These are phyloP conservation scores for Chelidonichthys spinosus DNA, from an alignment of 2,797 vertebrate genomes.

Conservation along the genomic window DNA sequence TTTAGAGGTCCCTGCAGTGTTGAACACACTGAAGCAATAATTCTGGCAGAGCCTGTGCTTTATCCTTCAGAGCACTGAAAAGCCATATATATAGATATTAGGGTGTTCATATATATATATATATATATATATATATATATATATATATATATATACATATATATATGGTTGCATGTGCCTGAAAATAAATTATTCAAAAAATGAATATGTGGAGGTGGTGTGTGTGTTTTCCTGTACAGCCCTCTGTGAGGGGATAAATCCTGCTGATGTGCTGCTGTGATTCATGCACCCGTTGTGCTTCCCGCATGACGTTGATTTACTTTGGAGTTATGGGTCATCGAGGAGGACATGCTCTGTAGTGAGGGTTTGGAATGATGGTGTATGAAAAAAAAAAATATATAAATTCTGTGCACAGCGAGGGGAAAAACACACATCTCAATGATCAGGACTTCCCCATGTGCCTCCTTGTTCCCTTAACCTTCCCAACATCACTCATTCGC, in stretches of 20 bases:
- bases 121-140: too few relatives aligned
- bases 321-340: constrained; percentile 50
- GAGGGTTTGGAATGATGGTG: constrained; percentile 35
- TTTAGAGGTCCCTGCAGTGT: constrained; percentile 72
- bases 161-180: constrained; percentile 16
- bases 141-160: too few relatives aligned
- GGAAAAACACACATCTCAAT: constrained; percentile 24
- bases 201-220: constrained; percentile 42
- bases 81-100: constrained; percentile 53
- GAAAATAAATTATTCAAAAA: constrained; percentile 65
- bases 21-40: constrained; percentile 72
- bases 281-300: constrained; percentile 43
- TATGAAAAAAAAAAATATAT: constrained; percentile 36
- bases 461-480: constrained; percentile 36
- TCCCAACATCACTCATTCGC: constrained; percentile 39
- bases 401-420: constrained; percentile 20
- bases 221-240: constrained; percentile 29
- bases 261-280: constrained; percentile 38
- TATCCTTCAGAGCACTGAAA: constrained; percentile 62
- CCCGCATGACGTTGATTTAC: constrained; percentile 48
- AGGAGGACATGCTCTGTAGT: constrained; percentile 19
- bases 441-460: constrained; percentile 13
- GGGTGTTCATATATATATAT: too few relatives aligned
- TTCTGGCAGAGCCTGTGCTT: constrained; percentile 62
- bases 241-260: constrained; percentile 48